A percentile compares a stretch with the other conserved stretches of the same genome.
These are phyloP conservation scores for Paradisaea rubra DNA, from an alignment of 2,113 vertebrate species.

Conservation along the genomic window DNA sequence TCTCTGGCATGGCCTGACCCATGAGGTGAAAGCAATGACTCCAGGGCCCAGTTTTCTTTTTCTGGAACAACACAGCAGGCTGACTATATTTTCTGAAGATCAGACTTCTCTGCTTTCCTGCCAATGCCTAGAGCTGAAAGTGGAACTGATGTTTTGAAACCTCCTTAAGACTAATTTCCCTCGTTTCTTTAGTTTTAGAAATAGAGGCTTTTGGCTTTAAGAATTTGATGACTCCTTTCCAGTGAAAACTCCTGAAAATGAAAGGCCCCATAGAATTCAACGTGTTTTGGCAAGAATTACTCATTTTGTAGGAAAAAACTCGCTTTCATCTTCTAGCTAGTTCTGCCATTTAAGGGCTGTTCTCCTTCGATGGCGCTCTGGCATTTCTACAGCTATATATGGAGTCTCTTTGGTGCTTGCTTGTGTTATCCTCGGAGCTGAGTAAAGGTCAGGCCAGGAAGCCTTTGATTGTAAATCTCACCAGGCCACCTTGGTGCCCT, in stretches of 20 bases:
- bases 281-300: not conserved
- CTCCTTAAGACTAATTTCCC: not conserved
- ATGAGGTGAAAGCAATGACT: not conserved
- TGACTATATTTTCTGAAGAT: not conserved
- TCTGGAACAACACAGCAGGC: not conserved
- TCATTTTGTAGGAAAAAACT: not conserved
- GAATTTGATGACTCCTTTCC: not conserved
- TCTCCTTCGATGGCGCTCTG: not conserved
- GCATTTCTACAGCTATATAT: conserved; percentile 28
- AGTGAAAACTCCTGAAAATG: not conserved
- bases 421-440: not conserved
- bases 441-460: conserved; percentile 38
- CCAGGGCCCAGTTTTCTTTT: not conserved
- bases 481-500: conserved; percentile 26
- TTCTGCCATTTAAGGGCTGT: not conserved
- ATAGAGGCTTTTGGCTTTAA: not conserved
- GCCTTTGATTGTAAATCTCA: conserved; percentile 38
- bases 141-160: not conserved
- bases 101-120: not conserved
- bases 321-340: not conserved
- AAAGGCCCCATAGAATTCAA: not conserved
- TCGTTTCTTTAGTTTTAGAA: not conserved
- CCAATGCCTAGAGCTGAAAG: conserved; percentile 7
- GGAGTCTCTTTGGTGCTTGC: conserved; percentile 5
- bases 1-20: not conserved